phyloP scores from a whole-genome alignment of 2,113 vertebrate species.

The Notiomystis cincta region DNA sequence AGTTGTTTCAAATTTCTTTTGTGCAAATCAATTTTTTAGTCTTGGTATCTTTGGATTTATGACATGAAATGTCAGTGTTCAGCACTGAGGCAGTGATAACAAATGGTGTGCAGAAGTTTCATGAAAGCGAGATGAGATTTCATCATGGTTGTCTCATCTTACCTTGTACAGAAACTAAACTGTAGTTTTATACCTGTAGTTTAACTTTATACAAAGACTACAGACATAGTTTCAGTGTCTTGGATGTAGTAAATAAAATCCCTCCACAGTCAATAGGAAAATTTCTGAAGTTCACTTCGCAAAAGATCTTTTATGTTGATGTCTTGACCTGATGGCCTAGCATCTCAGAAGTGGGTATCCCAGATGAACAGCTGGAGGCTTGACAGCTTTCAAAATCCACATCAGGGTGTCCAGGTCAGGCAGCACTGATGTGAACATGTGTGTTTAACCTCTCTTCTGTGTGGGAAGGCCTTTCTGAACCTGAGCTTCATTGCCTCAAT shows the following conservation, averaged over 20 bases:
- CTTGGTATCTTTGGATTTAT: slow-evolving; percentile 40
- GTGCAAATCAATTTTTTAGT: slow-evolving; percentile 71
- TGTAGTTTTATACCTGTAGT: slow-evolving; percentile 36
- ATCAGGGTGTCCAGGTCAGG: accelerated
- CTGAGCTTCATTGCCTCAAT: not conserved
- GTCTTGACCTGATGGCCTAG: not conserved
- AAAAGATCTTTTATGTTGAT: not conserved
- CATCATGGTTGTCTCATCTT: not conserved
- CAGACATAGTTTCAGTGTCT: not conserved
- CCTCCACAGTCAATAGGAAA: not conserved
- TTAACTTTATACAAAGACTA: slow-evolving; percentile 35
- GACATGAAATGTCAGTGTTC: slow-evolving; percentile 67
- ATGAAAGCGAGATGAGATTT: not conserved
- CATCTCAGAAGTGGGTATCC: not conserved
- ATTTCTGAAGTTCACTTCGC: not conserved
- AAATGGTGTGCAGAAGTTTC: not conserved
- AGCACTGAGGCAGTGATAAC: slow-evolving; percentile 11
- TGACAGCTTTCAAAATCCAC: not conserved
- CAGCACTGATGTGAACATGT: accelerated
- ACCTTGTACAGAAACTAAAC: slow-evolving; percentile 45
- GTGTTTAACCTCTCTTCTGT: not conserved
- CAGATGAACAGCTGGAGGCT: not conserved
- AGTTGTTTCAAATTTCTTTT: slow-evolving; percentile 68
- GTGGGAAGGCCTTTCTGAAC: not conserved
- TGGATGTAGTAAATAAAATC: not conserved